Evolutionary conservation across 1,140 invertebrate genomes (phyloP).

Genomic region (Bicyclus anynana): DNA sequence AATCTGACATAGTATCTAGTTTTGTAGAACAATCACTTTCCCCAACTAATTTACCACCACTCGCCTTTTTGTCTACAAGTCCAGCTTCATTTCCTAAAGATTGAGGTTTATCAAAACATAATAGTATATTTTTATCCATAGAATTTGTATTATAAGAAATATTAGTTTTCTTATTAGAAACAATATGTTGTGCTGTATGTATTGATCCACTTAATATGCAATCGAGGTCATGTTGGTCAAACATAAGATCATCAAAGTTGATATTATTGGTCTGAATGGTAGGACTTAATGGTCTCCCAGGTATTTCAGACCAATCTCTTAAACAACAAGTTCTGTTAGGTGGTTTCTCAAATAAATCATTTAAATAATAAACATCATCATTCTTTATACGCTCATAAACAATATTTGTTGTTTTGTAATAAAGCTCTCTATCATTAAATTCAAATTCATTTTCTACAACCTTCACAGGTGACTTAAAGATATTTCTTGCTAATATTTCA

Average conservation of each 20-base stretch:
- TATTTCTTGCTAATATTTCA: constrained; percentile 50
- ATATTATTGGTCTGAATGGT: constrained; percentile 27
- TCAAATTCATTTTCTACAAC: constrained; percentile 6
- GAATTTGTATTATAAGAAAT: not conserved
- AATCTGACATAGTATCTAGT: not conserved
- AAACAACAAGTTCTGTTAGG: constrained; percentile 54
- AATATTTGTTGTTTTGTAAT: constrained; percentile 43
- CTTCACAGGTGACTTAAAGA: constrained; percentile 22
- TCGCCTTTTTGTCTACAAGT: not conserved
- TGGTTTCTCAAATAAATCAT: constrained; percentile 44
- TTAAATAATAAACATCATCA: constrained; percentile 71
- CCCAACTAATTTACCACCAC: not conserved
- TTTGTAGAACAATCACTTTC: not conserved
- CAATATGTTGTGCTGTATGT: constrained; percentile 35
- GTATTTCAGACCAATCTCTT: constrained; percentile 67
- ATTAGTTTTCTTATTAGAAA: constrained; percentile 30
- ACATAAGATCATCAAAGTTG: constrained; percentile 45
- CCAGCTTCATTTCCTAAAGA: not conserved
- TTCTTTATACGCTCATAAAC: constrained; percentile 47
- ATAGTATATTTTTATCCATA: not conserved
- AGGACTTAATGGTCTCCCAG: constrained; percentile 67
- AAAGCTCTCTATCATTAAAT: constrained; percentile 26
- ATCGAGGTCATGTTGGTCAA: constrained; percentile 56
- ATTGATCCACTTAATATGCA: constrained; percentile 53
- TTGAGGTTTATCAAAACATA: not conserved